These are phyloP conservation scores for Rhinoderma darwinii DNA, from an alignment of 2,113 vertebrate genomes.

Conservation along the genomic window DNA sequence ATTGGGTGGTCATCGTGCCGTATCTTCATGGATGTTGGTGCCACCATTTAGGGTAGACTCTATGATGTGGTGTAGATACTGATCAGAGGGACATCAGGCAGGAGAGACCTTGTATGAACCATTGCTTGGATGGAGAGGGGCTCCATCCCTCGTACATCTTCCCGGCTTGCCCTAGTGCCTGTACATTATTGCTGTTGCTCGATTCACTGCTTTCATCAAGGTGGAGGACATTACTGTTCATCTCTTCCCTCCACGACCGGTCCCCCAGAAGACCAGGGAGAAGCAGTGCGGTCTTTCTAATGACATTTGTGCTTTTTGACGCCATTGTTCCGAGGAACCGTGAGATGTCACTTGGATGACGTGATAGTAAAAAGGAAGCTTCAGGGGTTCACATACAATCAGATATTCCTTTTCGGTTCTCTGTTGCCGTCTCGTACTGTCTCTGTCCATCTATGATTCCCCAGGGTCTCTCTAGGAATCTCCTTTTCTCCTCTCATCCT, in stretches of 20 bases:
- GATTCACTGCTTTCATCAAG: slow-evolving; percentile 23
- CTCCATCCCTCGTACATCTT: slow-evolving; percentile 30
- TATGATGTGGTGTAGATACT: background rate
- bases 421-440: background rate
- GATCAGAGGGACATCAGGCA: slow-evolving; percentile 22
- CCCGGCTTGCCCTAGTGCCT: slow-evolving; percentile 54
- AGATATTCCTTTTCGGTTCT: slow-evolving; percentile 8
- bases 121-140: slow-evolving; percentile 16
- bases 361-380: slow-evolving; percentile 19
- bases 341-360: slow-evolving; percentile 13
- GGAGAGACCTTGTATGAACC: slow-evolving; percentile 31
- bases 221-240: background rate
- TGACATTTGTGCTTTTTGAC: slow-evolving; percentile 43
- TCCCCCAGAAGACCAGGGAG: slow-evolving; percentile 6
- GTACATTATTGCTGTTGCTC: slow-evolving; percentile 44
- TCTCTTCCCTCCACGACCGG: slow-evolving; percentile 5
- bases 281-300: slow-evolving; percentile 12
- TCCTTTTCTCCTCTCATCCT: background rate
- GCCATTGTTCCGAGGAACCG: slow-evolving; percentile 2
- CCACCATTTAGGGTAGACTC: background rate
- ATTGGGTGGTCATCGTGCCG: background rate
- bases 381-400: slow-evolving; percentile 39
- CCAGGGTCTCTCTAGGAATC: slow-evolving; percentile 11
- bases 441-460: background rate
- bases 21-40: background rate